Evolutionary conservation across 2,888 invertebrate species (phyloP).

Genomic region (Cistogaster globosa): DNA sequence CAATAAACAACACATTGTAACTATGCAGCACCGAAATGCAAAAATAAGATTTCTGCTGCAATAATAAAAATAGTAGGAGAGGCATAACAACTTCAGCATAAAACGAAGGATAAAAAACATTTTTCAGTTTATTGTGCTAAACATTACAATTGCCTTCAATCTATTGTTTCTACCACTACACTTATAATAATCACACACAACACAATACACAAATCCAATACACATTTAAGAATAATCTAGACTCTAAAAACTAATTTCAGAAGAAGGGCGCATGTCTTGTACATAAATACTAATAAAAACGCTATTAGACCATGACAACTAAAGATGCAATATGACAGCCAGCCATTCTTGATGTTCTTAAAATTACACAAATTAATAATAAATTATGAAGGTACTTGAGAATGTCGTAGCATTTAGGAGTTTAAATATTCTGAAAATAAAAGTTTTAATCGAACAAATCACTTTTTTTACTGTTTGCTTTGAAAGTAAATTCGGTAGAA

Average conservation of each 20-base stretch:
- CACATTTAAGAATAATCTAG: neutral
- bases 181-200: conserved; percentile 27
- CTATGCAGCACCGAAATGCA: conserved; percentile 23
- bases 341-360: conserved; percentile 18
- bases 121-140: conserved; percentile 59
- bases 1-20: conserved; percentile 64
- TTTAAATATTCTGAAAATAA: neutral
- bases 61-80: conserved; percentile 16
- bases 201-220: neutral
- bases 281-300: conserved; percentile 16
- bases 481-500: no score
- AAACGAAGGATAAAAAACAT: conserved; percentile 33
- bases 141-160: conserved; percentile 67
- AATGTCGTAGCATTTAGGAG: neutral
- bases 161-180: conserved; percentile 67
- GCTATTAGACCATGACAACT: conserved; percentile 36
- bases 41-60: conserved; percentile 20
- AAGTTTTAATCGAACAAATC: neutral
- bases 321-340: conserved; percentile 20
- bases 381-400: neutral
- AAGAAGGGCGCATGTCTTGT: conserved; percentile 56
- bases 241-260: conserved; percentile 7
- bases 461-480: no score
- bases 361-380: neutral
- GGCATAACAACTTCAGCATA: neutral